Base-by-base conservation (phyloP, 2,113 vertebrate species). In the Hippocampus mohnikei region DNA sequence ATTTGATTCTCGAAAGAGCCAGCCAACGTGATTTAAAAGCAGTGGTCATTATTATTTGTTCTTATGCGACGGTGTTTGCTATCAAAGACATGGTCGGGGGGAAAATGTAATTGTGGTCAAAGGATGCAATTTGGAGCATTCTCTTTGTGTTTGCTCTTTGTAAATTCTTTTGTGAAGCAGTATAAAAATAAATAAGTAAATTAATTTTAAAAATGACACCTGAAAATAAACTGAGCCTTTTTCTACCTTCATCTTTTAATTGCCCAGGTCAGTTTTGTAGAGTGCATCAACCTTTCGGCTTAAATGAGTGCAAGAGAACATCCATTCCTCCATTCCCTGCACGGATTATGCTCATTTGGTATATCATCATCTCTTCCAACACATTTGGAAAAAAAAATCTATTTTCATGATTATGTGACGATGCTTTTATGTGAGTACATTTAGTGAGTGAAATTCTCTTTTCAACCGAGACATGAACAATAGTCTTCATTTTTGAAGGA, bases 1-100 rank as follows among this genome's bases (percentile, higher is more conserved):
- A 75, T 78, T 72, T 67, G 48, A 62, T 67, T 74, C 50, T 79
- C 67, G 68, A 61, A 78, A 70, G 33, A 37, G 5, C 33, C 59
- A 73, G 60, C 81, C 69, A n/a, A 37, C 12, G 10, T 18, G 2
- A 27, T 13, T 8, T 27, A 46, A 42, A 46, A n/a, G 8, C 63
- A 65, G n/a, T 25, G 42, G 23, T 18, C 10, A 13, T 4, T 25
- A 15, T 58, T 58, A n/a, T 60, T 60, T 29, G 27, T 33, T 60
- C 18, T 29, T 29, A 16, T 1, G 27, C 18, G 20, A 18, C 37
- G 10, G 15, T 60, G 27, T 33, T 29, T 27, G 16, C 15, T 27
- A 1, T 58, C 11, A 27, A 25, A 25, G 23, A 25, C 27, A 29
- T 29, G 13, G 5, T 18, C 27, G 1, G 29, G 29, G 29, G 29